A percentile compares a stretch with the other conserved stretches of the same genome.
phyloP scores from a whole-genome alignment of 2,113 vertebrate genomes.

The Indicator maculatus region DNA sequence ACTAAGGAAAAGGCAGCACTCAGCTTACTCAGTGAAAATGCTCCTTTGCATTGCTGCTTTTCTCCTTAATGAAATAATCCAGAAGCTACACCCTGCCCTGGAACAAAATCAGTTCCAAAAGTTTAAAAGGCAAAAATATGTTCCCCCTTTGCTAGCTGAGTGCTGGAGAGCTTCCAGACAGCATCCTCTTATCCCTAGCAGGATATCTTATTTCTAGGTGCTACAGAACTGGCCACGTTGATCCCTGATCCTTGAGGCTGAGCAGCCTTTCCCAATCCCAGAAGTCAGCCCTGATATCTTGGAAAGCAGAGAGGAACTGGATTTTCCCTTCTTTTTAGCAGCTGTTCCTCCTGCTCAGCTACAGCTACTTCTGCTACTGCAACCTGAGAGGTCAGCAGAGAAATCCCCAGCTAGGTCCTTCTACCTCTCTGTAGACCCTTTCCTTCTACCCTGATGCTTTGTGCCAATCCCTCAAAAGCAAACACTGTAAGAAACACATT shows the following conservation, averaged over 20 bases:
- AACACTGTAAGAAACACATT: not conserved
- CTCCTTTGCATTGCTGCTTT: not conserved
- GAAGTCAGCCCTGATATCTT: not conserved
- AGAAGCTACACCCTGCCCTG: not conserved
- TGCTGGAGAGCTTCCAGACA: not conserved
- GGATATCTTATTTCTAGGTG: not conserved
- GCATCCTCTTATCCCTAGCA: not conserved
- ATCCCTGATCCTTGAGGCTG: not conserved
- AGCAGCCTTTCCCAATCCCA: not conserved
- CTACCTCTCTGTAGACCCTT: not conserved
- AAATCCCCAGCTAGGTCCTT: not conserved
- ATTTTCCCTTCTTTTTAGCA: not conserved
- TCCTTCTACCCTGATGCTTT: not conserved
- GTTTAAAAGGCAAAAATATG: accelerated
- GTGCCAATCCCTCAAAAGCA: not conserved
- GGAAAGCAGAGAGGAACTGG: not conserved
- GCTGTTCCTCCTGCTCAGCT: not conserved
- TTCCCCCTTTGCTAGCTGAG: not conserved
- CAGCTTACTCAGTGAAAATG: not conserved
- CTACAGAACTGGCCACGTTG: not conserved
- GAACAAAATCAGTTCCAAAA: accelerated
- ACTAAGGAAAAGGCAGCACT: not conserved
- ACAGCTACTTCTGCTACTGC: not conserved
- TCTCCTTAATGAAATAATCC: not conserved
- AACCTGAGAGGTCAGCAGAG: not conserved